Percentiles rank a stretch among this genome's conserved stretches.
These are phyloP conservation scores for Urocynchramus pylzowi DNA, from an alignment of 2,113 vertebrate genomes.

Conservation along the genomic window DNA sequence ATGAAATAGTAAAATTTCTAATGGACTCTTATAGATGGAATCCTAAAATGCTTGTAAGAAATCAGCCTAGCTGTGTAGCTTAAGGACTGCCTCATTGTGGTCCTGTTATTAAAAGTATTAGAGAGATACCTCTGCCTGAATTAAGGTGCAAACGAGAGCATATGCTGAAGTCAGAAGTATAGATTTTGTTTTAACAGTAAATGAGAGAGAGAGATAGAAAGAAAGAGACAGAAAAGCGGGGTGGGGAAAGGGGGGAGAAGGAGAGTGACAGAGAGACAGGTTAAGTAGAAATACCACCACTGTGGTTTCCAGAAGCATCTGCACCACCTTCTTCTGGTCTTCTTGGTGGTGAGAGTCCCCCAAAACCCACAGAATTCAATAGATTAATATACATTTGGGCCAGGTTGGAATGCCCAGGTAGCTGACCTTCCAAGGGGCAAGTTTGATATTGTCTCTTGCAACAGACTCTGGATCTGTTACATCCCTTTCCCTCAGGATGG, in stretches of 20 bases:
- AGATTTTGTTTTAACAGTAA: neutral
- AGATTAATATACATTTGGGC: neutral
- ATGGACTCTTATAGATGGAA: neutral
- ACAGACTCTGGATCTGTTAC: neutral
- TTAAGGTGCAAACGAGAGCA: rapidly evolving
- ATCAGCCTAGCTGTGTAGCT: neutral
- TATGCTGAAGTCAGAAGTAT: neutral
- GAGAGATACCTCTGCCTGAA: neutral
- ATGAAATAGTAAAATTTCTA: neutral
- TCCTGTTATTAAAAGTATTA: neutral
- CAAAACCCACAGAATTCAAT: neutral
- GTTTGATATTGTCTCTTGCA: neutral
- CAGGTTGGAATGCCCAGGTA: neutral
- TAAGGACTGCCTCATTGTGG: neutral
- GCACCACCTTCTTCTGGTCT: neutral
- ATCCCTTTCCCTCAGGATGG: neutral
- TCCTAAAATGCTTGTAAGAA: neutral
- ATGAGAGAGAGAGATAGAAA: neutral
- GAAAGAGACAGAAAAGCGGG: neutral
- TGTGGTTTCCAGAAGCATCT: neutral
- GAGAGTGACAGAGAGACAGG: neutral
- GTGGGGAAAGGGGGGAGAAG: no score
- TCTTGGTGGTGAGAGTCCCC: neutral
- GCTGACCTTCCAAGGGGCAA: neutral
- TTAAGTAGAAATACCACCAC: neutral